Base-by-base conservation (phyloP, 1,140 invertebrate genomes). In the Drosophila ananassae region DNA sequence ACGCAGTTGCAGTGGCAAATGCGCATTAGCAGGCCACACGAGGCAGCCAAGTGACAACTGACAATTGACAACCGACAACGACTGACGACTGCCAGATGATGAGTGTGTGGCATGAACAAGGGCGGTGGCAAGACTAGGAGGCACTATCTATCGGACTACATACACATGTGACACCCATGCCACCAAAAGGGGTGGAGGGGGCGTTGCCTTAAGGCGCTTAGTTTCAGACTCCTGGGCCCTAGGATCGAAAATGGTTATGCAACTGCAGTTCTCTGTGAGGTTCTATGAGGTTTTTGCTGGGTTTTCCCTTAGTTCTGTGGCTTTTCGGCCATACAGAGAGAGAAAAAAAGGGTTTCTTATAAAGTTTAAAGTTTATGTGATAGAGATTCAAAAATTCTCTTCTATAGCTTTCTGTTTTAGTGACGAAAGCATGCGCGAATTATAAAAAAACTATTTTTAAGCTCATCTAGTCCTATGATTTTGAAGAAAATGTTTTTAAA, bases 41-140 rank as follows among this genome's bases (percentile, higher is more conserved):
- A 79, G 72, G 72, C 80, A 73, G 53, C 61, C 76, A 84, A 79
- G 61, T 83, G 80, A 83, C 76, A 84, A 83, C 80, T 78, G 79
- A 82, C 79, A 82, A 73, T 46, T 72, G 76, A 84, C 75, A 55
- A 61, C 52, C 41, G 41, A 44, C 41, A 10, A 41, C 39, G 39
- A 41, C 39, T 41, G 39, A 17, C 39, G 41, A 13, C 41, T 61
- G 52, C 37, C 48, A 62, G 58, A 21, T 53, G 54, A 68, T 39
- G 66, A 68, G 52, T 48, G 63, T 8, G 53, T 13, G 53, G 32
- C 24, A 12, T 3, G 34, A n/a, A n/a, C 10, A n/a, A n/a, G 34
- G 34, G 10, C 13, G 13, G 41, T 21, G 41, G 41, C 13, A 41
- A 2, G 39, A 8, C 12, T 10, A 5, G 39, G 17, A 9, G 41